These are phyloP conservation scores for Omphaloscelis lunosa DNA, from an alignment of 2,888 invertebrate genomes.

Conservation along the genomic window DNA sequence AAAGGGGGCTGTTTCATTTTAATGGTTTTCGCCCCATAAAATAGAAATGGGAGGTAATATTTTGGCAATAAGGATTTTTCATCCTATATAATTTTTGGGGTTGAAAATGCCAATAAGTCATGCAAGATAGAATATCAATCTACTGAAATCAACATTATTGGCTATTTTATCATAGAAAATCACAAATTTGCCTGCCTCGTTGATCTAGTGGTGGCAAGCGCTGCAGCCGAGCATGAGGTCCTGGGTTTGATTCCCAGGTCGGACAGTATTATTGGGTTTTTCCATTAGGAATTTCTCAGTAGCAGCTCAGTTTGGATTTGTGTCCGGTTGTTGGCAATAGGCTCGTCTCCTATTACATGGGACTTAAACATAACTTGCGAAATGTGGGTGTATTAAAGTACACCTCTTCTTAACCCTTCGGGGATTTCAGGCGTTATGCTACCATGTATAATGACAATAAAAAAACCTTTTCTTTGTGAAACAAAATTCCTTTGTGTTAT, in stretches of 20 bases:
- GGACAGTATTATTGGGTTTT: neutral
- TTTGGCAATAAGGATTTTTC: slow-evolving; percentile 9
- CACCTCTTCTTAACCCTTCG: neutral
- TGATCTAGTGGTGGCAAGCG: neutral
- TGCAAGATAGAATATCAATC: neutral
- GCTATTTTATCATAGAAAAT: neutral
- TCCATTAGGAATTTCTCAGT: neutral
- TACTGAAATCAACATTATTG: neutral
- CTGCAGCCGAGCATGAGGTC: neutral
- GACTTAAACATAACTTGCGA: neutral
- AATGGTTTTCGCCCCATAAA: slow-evolving; percentile 52
- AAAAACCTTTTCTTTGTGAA: no score
- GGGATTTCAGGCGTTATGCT: neutral
- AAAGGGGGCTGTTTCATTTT: slow-evolving; percentile 24
- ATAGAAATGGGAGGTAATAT: slow-evolving; percentile 36
- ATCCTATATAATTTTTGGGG: neutral
- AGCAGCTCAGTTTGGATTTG: neutral
- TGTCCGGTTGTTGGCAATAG: neutral
- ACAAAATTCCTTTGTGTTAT: no score
- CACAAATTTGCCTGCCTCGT: neutral
- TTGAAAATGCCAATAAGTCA: slow-evolving; percentile 31
- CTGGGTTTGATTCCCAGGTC: neutral
- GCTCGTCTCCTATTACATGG: neutral
- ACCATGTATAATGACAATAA: no score
- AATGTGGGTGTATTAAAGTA: neutral